A percentile compares a stretch with the other conserved stretches of the same genome.
Evolutionary conservation across 2,113 vertebrate genomes (phyloP).

Genomic region (Garra rufa): DNA sequence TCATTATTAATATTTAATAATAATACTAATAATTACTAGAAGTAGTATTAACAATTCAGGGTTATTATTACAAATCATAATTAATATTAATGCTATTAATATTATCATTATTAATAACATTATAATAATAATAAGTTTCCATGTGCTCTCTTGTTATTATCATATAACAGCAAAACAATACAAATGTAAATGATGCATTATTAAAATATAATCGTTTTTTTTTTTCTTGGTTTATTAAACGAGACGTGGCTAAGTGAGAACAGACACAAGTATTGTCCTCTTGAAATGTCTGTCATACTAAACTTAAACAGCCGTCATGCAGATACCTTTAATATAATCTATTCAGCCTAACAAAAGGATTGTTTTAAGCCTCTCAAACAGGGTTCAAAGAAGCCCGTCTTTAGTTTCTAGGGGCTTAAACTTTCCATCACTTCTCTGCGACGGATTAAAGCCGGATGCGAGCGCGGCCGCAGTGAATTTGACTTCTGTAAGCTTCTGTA

Average conservation of each 20-base stretch:
- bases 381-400: background rate
- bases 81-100: no score
- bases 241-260: background rate
- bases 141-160: background rate
- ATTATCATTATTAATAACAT: no score
- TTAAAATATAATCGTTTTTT: background rate
- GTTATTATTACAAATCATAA: no score
- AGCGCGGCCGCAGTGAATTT: slow-evolving; percentile 63
- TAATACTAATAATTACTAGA: no score
- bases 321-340: background rate
- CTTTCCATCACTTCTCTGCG: slow-evolving; percentile 39
- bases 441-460: slow-evolving; percentile 55
- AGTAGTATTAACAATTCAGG: no score
- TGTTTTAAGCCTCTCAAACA: slow-evolving; percentile 28
- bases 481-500: slow-evolving; percentile 57
- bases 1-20: no score
- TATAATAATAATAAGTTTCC: no score
- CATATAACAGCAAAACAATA: background rate
- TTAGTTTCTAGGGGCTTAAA: slow-evolving; percentile 39
- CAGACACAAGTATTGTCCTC: background rate
- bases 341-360: slow-evolving; percentile 28
- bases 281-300: background rate
- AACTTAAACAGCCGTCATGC: background rate
- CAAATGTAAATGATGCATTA: no score
- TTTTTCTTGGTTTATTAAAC: background rate